These are phyloP conservation scores for Cebus imitator DNA, from an alignment of 2,113 vertebrate species.

Conservation along the genomic window DNA sequence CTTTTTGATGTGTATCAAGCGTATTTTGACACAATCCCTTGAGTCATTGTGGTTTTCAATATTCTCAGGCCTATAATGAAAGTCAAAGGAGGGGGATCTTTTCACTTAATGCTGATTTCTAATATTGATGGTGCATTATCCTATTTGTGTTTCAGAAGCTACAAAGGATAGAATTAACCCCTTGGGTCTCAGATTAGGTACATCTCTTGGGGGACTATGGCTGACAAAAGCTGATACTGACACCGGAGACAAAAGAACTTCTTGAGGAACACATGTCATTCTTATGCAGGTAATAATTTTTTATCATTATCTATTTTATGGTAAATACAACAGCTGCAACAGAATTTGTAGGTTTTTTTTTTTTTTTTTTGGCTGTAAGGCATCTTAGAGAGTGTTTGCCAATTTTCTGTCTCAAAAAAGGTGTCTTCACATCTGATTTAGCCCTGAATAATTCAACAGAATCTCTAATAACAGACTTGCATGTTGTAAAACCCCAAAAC, in stretches of 20 bases:
- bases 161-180: conserved; percentile 42
- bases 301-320: conserved; percentile 71
- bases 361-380: conserved; percentile 80
- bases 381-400: conserved; percentile 82
- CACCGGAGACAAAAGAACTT: conserved; percentile 50
- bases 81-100: conserved; percentile 53
- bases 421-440: conserved; percentile 88
- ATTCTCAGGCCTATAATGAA: conserved; percentile 64
- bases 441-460: conserved; percentile 89
- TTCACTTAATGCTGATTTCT: conserved; percentile 67
- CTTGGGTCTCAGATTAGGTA: conserved; percentile 30
- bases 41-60: conserved; percentile 67
- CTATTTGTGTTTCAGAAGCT: conserved; percentile 40
- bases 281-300: conserved; percentile 72
- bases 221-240: conserved; percentile 20
- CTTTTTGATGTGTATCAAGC: conserved; percentile 62
- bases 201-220: background rate
- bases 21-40: conserved; percentile 67
- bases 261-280: conserved; percentile 59
- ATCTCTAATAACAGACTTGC: conserved; percentile 82
- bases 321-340: conserved; percentile 82
- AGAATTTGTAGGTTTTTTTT: conserved; percentile 50
- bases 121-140: conserved; percentile 52
- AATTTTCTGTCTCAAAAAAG: conserved; percentile 86
- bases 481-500: conserved; percentile 71